Evolutionary conservation across 2,888 invertebrate species (phyloP).

Genomic region (Zaprionus bogoriensis): DNA sequence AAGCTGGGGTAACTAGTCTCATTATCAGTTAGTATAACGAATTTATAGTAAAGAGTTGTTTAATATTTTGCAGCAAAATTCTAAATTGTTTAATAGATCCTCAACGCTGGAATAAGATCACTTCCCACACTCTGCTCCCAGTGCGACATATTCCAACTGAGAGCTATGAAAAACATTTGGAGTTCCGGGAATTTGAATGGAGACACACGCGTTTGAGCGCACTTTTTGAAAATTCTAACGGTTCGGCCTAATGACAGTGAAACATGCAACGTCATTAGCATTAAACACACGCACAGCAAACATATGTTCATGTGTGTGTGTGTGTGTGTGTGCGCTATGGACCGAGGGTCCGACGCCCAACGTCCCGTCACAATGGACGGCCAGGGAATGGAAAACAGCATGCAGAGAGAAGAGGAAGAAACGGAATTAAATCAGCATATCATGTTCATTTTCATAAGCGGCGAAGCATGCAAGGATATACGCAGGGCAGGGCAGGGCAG

Average conservation of each 20-base stretch:
- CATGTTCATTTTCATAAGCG: conserved; percentile 73
- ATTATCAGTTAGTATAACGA: too few relatives aligned
- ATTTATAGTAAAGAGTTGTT: too few relatives aligned
- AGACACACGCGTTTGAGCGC: background rate
- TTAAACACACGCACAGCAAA: conserved; percentile 26
- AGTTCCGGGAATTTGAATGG: too few relatives aligned
- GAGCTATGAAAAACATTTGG: too few relatives aligned
- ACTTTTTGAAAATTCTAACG: conserved; percentile 36
- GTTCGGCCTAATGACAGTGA: conserved; percentile 48
- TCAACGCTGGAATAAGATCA: too few relatives aligned
- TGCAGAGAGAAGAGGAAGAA: conserved; percentile 3
- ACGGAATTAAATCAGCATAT: conserved; percentile 65
- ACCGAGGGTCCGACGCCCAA: conserved; percentile 32
- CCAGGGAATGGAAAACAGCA: conserved; percentile 1
- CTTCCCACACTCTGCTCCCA: too few relatives aligned
- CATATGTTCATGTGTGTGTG: conserved; percentile 33
- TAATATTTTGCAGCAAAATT: too few relatives aligned
- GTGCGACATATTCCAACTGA: too few relatives aligned
- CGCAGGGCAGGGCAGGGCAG: background rate
- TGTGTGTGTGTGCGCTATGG: conserved; percentile 45
- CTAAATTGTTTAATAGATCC: too few relatives aligned
- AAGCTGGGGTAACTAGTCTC: too few relatives aligned
- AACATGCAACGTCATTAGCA: conserved; percentile 64
- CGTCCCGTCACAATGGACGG: conserved; percentile 32
- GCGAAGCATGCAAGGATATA: conserved; percentile 66